Conservation (phyloP, 35 echinoderm and acorn worm species). For the Apostichopus parvimensis region DNA sequence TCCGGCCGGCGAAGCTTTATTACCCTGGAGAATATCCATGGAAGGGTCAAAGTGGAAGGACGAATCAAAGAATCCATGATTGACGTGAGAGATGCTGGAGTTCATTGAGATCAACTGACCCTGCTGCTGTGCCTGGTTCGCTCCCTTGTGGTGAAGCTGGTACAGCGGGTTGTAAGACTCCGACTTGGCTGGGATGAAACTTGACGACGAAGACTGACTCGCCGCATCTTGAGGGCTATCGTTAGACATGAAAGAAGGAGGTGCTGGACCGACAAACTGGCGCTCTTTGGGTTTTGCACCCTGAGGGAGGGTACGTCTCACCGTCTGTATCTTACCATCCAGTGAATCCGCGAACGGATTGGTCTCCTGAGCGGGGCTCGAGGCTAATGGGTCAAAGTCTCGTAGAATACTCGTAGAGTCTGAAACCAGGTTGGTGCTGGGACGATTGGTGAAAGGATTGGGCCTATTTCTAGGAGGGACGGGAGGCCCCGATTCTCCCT, state of each 20-base stretch:
- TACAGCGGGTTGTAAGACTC: constrained; percentile 70
- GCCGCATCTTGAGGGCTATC: constrained; percentile 8
- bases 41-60: constrained; percentile 22
- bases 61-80: constrained; percentile 46
- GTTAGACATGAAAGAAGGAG: background rate
- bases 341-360: constrained; percentile 60
- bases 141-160: constrained; percentile 59
- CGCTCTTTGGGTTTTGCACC: constrained; percentile 84
- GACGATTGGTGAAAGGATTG: background rate
- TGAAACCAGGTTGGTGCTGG: background rate
- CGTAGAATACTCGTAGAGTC: constrained; percentile 56
- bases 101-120: constrained; percentile 14
- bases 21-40: constrained; percentile 20
- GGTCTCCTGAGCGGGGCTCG: constrained; percentile 10
- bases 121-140: background rate
- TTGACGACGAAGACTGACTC: background rate
- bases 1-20: background rate
- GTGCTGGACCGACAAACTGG: background rate
- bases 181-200: constrained; percentile 33
- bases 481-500: constrained; percentile 12
- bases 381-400: constrained; percentile 85
- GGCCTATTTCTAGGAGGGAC: background rate
- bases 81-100: constrained; percentile 32
- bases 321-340: constrained; percentile 55
- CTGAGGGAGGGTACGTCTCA: constrained; percentile 46